These are phyloP conservation scores for Cherax destructor DNA, from an alignment of 1,140 invertebrate genomes.

Conservation along the genomic window DNA sequence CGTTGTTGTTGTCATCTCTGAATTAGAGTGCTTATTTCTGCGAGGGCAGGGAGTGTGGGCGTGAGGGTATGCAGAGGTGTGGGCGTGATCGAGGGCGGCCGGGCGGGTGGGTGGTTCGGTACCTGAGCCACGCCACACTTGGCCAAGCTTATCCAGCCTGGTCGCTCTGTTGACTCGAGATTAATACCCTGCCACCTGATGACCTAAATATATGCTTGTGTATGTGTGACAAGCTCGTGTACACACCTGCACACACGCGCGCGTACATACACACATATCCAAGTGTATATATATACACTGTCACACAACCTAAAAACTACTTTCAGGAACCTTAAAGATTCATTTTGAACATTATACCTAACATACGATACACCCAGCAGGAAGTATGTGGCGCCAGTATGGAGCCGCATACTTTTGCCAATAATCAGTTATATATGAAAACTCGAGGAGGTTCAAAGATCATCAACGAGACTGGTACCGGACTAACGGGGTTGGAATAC, in stretches of 20 bases:
- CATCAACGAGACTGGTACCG: too few species aligned
- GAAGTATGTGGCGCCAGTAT: too few species aligned
- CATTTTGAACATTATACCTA: too few species aligned
- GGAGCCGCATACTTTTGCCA: too few species aligned
- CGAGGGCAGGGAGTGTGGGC: neutral
- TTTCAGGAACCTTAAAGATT: too few species aligned
- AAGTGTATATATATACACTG: neutral
- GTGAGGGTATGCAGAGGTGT: neutral
- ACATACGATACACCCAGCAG: too few species aligned
- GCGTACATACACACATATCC: neutral
- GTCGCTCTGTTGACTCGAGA: neutral
- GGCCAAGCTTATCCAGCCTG: too few species aligned
- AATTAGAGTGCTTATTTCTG: constrained; percentile 29
- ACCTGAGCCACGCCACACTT: too few species aligned
- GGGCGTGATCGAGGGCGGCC: neutral
- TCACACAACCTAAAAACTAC: neutral
- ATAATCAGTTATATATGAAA: too few species aligned
- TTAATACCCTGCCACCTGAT: neutral
- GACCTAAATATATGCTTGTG: neutral
- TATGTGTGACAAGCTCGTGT: neutral
- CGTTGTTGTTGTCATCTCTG: neutral
- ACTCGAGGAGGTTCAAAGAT: too few species aligned
- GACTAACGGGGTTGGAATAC: too few species aligned
- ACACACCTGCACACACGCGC: neutral
- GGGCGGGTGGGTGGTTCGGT: neutral